A percentile compares a stretch with the other conserved stretches of the same genome.
Evolutionary conservation across 2,888 invertebrate genomes (phyloP).

Genomic region (Himalopsyche tibetana): DNA sequence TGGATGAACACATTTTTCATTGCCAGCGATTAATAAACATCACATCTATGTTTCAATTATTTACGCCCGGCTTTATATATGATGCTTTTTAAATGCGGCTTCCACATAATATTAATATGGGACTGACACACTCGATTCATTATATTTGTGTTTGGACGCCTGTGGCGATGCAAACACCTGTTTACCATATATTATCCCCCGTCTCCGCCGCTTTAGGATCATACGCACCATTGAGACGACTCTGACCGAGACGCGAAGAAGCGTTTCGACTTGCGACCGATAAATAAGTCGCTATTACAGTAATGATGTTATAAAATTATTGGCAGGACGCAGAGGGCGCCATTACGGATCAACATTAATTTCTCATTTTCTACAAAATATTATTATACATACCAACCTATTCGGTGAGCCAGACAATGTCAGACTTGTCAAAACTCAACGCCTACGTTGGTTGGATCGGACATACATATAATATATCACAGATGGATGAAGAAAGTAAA

Average conservation of each 20-base stretch:
- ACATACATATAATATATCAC: too few species aligned
- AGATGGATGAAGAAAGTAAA: too few species aligned
- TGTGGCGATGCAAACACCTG: slow-evolving; percentile 61
- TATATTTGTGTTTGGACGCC: slow-evolving; percentile 55
- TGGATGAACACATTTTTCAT: slow-evolving; percentile 51
- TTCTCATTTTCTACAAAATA: too few species aligned
- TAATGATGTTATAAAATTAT: slow-evolving; percentile 15
- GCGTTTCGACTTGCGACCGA: not conserved
- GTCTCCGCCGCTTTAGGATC: slow-evolving; percentile 24
- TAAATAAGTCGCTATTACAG: not conserved
- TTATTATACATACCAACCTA: too few species aligned
- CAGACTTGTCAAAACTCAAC: too few species aligned
- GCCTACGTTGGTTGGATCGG: too few species aligned
- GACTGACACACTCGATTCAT: slow-evolving; percentile 60
- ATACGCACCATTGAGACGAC: not conserved
- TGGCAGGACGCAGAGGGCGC: too few species aligned
- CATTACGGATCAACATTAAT: too few species aligned
- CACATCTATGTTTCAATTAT: slow-evolving; percentile 60
- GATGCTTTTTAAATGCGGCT: slow-evolving; percentile 41
- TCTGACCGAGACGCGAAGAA: slow-evolving; percentile 26
- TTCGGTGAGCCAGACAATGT: too few species aligned
- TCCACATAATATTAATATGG: slow-evolving; percentile 46
- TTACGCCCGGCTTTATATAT: slow-evolving; percentile 57
- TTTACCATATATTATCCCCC: slow-evolving; percentile 59
- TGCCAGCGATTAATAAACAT: slow-evolving; percentile 58